These are phyloP conservation scores for Melanotaenia boesemani DNA, from an alignment of 2,797 vertebrate species.

Conservation along the genomic window DNA sequence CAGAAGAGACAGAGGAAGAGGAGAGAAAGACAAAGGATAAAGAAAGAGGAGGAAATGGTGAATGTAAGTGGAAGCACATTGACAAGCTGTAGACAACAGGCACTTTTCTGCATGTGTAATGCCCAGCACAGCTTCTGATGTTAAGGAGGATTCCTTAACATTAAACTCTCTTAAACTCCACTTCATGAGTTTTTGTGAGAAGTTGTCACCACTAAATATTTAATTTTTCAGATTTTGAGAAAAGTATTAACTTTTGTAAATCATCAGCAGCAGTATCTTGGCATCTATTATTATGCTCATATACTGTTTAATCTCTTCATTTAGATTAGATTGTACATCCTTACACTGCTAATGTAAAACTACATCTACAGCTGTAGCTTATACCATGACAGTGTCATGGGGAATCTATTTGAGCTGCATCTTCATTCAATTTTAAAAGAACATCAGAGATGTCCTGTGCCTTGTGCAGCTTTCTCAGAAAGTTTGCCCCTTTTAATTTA, in stretches of 20 bases:
- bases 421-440: conserved; percentile 50
- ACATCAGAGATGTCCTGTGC: conserved; percentile 13
- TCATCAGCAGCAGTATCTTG: conserved; percentile 17
- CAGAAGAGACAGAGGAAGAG: conserved; percentile 51
- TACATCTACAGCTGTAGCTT: background rate
- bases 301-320: conserved; percentile 20
- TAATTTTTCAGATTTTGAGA: conserved; percentile 30
- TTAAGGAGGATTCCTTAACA: conserved; percentile 28
- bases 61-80: conserved; percentile 76
- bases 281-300: conserved; percentile 5
- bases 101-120: conserved; percentile 52
- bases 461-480: conserved; percentile 24
- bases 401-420: conserved; percentile 50
- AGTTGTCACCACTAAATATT: conserved; percentile 10
- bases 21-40: conserved; percentile 38
- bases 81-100: conserved; percentile 67
- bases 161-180: conserved; percentile 18
- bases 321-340: background rate
- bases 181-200: conserved; percentile 23
- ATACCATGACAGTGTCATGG: conserved; percentile 35
- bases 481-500: conserved; percentile 28
- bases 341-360: background rate
- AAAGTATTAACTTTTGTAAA: conserved; percentile 49
- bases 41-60: conserved; percentile 27
- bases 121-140: conserved; percentile 25